A percentile compares a stretch with the other conserved stretches of the same genome.
Conservation (phyloP, 2,888 invertebrate species). For the Lamellibrachia satsuma region DNA sequence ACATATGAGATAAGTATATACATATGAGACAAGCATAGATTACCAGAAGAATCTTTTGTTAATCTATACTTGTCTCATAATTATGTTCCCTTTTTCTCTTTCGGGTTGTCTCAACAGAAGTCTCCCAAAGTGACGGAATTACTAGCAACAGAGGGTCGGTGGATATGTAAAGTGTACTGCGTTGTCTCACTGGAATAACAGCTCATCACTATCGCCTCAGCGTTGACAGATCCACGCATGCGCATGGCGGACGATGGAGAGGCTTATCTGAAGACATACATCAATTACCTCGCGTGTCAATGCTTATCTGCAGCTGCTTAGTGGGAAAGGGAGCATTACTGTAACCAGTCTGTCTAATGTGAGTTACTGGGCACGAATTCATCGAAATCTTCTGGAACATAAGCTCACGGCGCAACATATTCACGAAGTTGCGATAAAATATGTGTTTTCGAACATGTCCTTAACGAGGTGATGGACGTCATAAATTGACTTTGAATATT, state of each 20-base stretch:
- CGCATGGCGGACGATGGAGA: not conserved
- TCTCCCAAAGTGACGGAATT: not conserved
- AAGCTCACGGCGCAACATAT: not conserved
- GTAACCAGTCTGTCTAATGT: not conserved
- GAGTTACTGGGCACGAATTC: not conserved
- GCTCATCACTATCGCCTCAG: not conserved
- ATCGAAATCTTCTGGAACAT: not conserved
- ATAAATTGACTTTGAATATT: no score
- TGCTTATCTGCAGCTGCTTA: not conserved
- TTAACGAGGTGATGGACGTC: not conserved
- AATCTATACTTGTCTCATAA: not conserved
- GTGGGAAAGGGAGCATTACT: not conserved
- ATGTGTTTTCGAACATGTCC: not conserved
- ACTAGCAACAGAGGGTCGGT: not conserved
- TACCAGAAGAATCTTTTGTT: no score
- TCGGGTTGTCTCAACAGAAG: not conserved
- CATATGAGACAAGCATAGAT: no score
- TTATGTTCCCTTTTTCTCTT: not conserved
- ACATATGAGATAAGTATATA: no score
- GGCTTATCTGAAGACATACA: not conserved
- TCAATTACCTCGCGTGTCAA: not conserved
- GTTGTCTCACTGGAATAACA: not conserved
- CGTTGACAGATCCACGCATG: constrained; percentile 13
- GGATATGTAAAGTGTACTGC: not conserved
- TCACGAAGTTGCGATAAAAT: not conserved